These are phyloP conservation scores for Drosophila prosaltans DNA, from an alignment of 1,140 invertebrate species.

Conservation along the genomic window DNA sequence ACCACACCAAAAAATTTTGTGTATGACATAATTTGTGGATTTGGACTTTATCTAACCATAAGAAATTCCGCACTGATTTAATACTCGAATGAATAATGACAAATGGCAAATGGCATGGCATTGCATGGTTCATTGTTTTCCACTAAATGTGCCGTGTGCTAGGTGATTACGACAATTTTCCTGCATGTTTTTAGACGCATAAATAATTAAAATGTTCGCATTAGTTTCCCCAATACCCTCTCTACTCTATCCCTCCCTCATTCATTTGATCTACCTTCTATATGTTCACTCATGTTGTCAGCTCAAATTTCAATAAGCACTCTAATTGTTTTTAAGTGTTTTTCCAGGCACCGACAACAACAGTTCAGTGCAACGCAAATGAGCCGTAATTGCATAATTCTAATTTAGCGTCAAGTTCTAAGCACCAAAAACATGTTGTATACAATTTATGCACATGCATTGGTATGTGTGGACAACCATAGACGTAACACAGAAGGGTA, in stretches of 20 bases:
- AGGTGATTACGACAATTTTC: constrained; percentile 63
- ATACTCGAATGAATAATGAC: constrained; percentile 4
- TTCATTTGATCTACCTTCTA: constrained; percentile 17
- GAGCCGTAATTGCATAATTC: constrained; percentile 81
- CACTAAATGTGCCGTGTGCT: constrained; percentile 9
- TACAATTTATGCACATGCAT: constrained; percentile 61
- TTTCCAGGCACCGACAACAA: constrained; percentile 48
- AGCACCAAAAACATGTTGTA: constrained; percentile 67
- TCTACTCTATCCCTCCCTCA: neutral
- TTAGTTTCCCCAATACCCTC: constrained; percentile 49
- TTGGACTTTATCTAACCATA: constrained; percentile 1
- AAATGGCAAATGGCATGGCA: constrained; percentile 3
- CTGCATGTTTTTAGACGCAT: constrained; percentile 64
- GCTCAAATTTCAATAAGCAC: constrained; percentile 76
- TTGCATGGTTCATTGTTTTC: constrained; percentile 1
- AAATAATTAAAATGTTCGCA: constrained; percentile 72
- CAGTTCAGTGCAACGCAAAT: constrained; percentile 62
- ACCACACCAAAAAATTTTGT: neutral
- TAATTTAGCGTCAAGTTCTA: constrained; percentile 73
- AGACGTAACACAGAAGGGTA: neutral
- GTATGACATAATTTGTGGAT: neutral
- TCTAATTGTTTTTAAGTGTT: constrained; percentile 82
- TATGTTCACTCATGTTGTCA: constrained; percentile 45
- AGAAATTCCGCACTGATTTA: neutral
- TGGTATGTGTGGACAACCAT: neutral